These are phyloP conservation scores for Galerucella pusilla DNA, from an alignment of 2,888 invertebrate species.

Conservation along the genomic window DNA sequence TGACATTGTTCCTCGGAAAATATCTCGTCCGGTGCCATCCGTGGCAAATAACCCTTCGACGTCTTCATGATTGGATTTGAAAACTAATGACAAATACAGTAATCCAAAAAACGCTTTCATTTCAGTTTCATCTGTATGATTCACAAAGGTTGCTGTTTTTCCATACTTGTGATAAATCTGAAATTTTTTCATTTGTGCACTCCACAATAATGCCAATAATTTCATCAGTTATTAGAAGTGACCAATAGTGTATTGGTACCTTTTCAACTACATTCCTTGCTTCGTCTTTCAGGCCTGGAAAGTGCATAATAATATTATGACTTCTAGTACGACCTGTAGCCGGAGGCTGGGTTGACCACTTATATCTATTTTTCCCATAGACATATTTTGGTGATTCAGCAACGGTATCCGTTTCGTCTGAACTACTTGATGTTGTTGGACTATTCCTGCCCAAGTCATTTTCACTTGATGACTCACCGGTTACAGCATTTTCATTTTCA, in stretches of 20 bases:
- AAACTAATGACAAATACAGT: background rate
- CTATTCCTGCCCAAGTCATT: background rate
- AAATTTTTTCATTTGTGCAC: background rate
- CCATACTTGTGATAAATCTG: background rate
- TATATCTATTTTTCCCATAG: conserved; percentile 6
- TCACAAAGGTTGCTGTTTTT: background rate
- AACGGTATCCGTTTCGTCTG: background rate
- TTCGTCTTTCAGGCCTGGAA: background rate
- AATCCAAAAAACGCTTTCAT: background rate
- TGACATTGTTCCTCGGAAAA: background rate
- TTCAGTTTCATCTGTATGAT: background rate
- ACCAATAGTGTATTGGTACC: background rate
- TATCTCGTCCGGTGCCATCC: background rate
- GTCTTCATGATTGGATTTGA: background rate
- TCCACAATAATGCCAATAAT: background rate
- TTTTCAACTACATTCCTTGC: background rate
- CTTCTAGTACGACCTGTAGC: background rate
- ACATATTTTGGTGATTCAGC: background rate
- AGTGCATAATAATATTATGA: conserved; percentile 1
- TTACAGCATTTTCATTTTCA: too few species aligned
- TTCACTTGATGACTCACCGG: too few species aligned
- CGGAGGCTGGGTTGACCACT: background rate
- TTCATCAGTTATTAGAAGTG: background rate
- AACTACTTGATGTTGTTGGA: background rate
- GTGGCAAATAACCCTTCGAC: background rate